phyloP scores from a whole-genome alignment of 1,140 invertebrate genomes.

The Caenorhabditis elegans region WBcel235 BX284606.5:7337001-7337500 shows the following conservation, averaged over 20 bases:
- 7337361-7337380: neutral
- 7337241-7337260: neutral
- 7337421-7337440: neutral
- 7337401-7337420: neutral
- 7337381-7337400: neutral
- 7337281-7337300: neutral
- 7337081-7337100: neutral
- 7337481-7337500: neutral
- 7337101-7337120: neutral
- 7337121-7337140: neutral
- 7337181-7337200: constrained; percentile 9
- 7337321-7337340: constrained; percentile 4
- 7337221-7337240: neutral
- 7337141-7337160: neutral
- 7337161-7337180: neutral
- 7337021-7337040: neutral
- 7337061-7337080: neutral
- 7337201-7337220: neutral
- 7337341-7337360: neutral
- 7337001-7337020: neutral
- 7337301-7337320: neutral
- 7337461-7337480: constrained; percentile 4
- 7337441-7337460: neutral
- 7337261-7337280: neutral
- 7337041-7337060: neutral